Base-by-base conservation (phyloP, 2,113 vertebrate species). In the Lamprologus ornatipinnis region DNA sequence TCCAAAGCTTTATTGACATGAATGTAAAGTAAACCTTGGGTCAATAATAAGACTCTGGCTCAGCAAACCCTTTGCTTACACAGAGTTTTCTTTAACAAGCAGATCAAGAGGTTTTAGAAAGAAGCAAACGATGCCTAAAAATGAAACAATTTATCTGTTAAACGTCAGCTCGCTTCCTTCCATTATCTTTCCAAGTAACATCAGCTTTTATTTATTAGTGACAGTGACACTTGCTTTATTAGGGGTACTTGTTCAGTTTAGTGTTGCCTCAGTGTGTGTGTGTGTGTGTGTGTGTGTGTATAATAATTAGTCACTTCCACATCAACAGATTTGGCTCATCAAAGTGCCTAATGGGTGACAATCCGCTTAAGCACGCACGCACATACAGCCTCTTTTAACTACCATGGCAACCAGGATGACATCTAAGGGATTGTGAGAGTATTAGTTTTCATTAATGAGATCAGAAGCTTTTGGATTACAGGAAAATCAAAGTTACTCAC, bases 331-430 rank as follows among this genome's bases (percentile, higher is more conserved):
- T 92, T 92, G 70, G 13, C 82, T 92, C 84, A 73, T 90, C 84
- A 86, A 81, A 87, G 88, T 82, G 84, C 85, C 73, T 95, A 95
- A 95, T 95, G 93, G 88, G 75, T 55, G 47, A 90, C 87, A 95
- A 94, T 94, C 89, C 57, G 70, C 92, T 94, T 95, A 95, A 85
- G 88, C 57, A 47, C 26, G 3, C 42, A 73, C n/a, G 5, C 40
- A 33, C 68, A 28, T 33, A 65, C 35, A 81, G 23, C 45, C 85
- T 8, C 47, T 28, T 47, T 91, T 90, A 90, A 91, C 42, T 83
- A 45, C 75, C 84, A 91, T 94, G 84, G 86, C 85, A 94, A 94
- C 94, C 40, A 28, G 35, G 57, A 75, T 85, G 88, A 91, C 91
- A 85, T 93, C 73, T 63, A n/a, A 85, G 5, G 45, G 53, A 60